Percentiles rank a stretch among this genome's conserved stretches.
These are phyloP conservation scores for Epistrophella euchroma DNA, from an alignment of 2,888 invertebrate genomes.

Conservation along the genomic window DNA sequence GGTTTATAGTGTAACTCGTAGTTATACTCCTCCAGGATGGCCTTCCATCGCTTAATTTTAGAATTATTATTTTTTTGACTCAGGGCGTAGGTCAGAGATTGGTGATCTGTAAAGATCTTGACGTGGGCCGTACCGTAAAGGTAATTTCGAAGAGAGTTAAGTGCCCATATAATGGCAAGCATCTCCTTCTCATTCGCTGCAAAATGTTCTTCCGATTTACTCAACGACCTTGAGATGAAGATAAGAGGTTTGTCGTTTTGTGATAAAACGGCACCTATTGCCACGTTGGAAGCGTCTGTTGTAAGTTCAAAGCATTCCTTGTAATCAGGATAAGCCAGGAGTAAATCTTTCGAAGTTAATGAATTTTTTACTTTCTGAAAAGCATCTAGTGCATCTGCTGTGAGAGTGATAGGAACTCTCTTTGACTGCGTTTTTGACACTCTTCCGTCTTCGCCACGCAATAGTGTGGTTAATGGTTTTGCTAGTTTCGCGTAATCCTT, in stretches of 20 bases:
- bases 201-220: slow-evolving; percentile 15
- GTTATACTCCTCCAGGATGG: neutral
- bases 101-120: neutral
- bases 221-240: slow-evolving; percentile 22
- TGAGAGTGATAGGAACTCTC: neutral
- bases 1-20: neutral
- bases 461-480: slow-evolving; percentile 28
- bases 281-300: slow-evolving; percentile 78
- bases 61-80: neutral
- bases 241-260: slow-evolving; percentile 6
- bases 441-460: slow-evolving; percentile 38
- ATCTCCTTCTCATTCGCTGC: slow-evolving; percentile 2
- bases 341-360: slow-evolving; percentile 30
- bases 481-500: slow-evolving; percentile 33
- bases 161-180: too few species aligned
- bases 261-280: slow-evolving; percentile 73
- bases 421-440: slow-evolving; percentile 31
- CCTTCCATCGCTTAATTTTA: neutral
- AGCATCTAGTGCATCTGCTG: slow-evolving; percentile 33
- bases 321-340: slow-evolving; percentile 40
- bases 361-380: slow-evolving; percentile 50
- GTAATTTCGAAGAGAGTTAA: slow-evolving; percentile 18
- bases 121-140: slow-evolving; percentile 3
- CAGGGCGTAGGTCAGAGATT: neutral
- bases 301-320: slow-evolving; percentile 62